Conservation (phyloP, 2,113 vertebrate genomes). For the Strix uralensis region DNA sequence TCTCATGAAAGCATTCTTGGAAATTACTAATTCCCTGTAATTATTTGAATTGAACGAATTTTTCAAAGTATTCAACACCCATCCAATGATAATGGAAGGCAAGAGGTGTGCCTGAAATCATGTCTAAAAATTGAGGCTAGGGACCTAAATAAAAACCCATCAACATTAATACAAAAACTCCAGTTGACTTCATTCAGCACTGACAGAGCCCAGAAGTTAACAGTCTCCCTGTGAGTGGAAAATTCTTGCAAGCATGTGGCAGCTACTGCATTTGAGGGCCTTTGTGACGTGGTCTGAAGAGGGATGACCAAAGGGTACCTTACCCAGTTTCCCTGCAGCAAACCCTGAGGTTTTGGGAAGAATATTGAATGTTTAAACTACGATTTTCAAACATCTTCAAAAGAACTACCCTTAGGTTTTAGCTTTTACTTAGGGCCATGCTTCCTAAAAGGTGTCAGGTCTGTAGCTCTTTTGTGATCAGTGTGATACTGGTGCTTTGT, state of each 20-base stretch:
- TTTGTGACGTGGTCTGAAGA: background rate
- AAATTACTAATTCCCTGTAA: slow-evolving; percentile 26
- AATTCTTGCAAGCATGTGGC: background rate
- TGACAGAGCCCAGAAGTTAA: background rate
- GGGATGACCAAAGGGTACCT: background rate
- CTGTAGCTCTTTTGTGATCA: background rate
- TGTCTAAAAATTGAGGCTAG: background rate
- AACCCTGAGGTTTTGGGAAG: background rate
- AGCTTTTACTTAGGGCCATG: background rate
- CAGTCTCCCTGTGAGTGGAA: background rate
- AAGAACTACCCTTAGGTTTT: background rate
- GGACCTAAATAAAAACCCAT: background rate
- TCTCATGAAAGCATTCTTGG: background rate
- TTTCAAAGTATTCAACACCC: background rate
- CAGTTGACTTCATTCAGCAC: background rate
- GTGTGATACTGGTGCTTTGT: background rate
- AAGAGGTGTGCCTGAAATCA: slow-evolving; percentile 5
- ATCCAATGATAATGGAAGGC: background rate
- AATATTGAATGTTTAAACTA: background rate
- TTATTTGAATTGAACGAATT: slow-evolving; percentile 3
- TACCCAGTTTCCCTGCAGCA: background rate
- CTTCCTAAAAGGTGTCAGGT: background rate
- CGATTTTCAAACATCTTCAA: background rate
- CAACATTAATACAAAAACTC: background rate
- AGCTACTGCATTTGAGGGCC: background rate